Evolutionary conservation across 2,113 vertebrate species (phyloP).

Genomic region (Limnothrissa miodon): DNA sequence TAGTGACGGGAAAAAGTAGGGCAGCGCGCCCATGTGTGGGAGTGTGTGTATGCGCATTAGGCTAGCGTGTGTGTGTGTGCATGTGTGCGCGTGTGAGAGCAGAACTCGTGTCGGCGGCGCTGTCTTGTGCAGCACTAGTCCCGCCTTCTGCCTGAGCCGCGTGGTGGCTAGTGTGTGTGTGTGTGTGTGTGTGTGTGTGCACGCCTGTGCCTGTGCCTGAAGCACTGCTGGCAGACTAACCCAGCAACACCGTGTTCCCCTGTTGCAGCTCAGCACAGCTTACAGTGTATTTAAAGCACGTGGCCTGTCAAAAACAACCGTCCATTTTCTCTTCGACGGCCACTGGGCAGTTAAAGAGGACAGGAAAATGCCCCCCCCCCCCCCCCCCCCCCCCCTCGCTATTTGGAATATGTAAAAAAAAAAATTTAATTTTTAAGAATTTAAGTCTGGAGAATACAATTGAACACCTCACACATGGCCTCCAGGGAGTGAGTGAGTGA

Average conservation of each 20-base stretch:
- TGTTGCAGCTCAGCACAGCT: constrained; percentile 37
- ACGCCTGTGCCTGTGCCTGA: background rate
- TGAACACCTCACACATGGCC: background rate
- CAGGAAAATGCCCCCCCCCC: background rate
- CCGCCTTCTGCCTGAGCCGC: constrained; percentile 23
- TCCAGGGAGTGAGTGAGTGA: too few species aligned
- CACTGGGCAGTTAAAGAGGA: constrained; percentile 5
- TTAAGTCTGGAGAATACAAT: background rate
- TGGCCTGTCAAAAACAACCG: constrained; percentile 27
- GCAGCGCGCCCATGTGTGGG: background rate
- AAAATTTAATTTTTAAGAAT: background rate
- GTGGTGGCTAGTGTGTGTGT: constrained; percentile 38
- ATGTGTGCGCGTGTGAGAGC: constrained; percentile 52
- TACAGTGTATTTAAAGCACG: constrained; percentile 40
- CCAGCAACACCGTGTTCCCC: constrained; percentile 6
- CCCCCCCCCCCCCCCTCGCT: too few species aligned
- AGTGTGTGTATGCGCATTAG: background rate
- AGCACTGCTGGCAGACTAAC: constrained; percentile 2
- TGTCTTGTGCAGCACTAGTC: constrained; percentile 22
- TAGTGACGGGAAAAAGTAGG: constrained; percentile 38
- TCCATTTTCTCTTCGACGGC: constrained; percentile 6
- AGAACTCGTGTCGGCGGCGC: constrained; percentile 49
- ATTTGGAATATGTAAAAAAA: too few species aligned
- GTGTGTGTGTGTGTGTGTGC: constrained; percentile 32
- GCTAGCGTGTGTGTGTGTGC: background rate